Evolutionary conservation across 2,797 vertebrate species (phyloP), one percentile per base, ranked within the genome.

Genomic region (Astyanax mexicanus): DNA sequence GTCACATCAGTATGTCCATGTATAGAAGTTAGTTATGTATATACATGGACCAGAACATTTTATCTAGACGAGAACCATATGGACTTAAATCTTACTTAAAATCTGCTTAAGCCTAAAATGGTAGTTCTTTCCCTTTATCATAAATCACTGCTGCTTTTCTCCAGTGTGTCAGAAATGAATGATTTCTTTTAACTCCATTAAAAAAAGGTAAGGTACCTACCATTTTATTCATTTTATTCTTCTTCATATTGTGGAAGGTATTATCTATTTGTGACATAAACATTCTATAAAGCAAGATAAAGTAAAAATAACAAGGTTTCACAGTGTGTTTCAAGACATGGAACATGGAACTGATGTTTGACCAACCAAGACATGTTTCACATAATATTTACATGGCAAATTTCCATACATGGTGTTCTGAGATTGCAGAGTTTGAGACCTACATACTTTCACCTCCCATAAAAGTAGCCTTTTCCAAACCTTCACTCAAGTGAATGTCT

Each of bases 401-500:
- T 8, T 23, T 38, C n/a, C 15, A 47, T 23, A 51, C 23, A 37
- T 12, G 13, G 25, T 69, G 60, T 78, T 19, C 23, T 62, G 61
- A 74, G 57, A 40, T 27, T 44, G 21, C 52, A 69, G 23, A 65
- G 32, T 29, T 68, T 45, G 52, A 60, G 62, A 19, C 21, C n/a
- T 5, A 32, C 27, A 15, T n/a, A n/a, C n/a, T n/a, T n/a, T 0
- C 68, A 72, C 55, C n/a, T 47, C 32, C 69, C 21, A 15, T 1
- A 19, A 66, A 77, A 58, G 15, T 61, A 23, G 65, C 57, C 32
- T 42, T 69, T 62, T 64, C 52, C 35, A 62, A n/a, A 58, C 49
- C 35, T 35, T 27, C 37, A 62, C 57, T 55, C 19, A 13, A 35
- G 49, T 67, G 47, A n/a, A n/a, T n/a, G 29, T 66, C 58, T 69